Base-by-base conservation (phyloP, 2,113 vertebrate genomes). In the Rhombomys opimus region DNA sequence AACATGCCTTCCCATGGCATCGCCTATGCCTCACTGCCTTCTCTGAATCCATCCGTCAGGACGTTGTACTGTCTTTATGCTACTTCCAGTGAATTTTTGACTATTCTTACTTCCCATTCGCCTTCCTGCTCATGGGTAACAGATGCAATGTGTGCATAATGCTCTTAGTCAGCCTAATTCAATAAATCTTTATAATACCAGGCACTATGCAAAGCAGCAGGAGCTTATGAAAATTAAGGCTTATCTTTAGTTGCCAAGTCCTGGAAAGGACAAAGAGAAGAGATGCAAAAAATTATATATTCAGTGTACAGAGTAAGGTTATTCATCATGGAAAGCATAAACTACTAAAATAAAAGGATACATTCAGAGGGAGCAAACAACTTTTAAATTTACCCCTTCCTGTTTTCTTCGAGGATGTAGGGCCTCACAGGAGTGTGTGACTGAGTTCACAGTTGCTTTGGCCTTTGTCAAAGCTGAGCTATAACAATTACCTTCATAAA, bases 61-160 rank as follows among this genome's bases (percentile, higher is more conserved):
- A 93, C 65, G 50, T 2, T 77, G n/a, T 73, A 38, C 35, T 91
- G 88, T 94, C 72, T 76, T 72, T 50, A 93, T 7, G 59, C 68
- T 73, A 82, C 22, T 87, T 94, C 41, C 54, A 18, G 77, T 94
- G 92, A 11, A 25, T 52, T 23, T 70, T 65, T 57, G 72, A 23
- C 90, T 93, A 70, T 89, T 67, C 18, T 59, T 92, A 75, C 75
- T 32, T 82, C 46, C 54, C 72, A 11, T 78, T 72, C 89, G 89
- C 12, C 77, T 96, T 91, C 41, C 61, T 87, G 15, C n/a, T 94
- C 90, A 93, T 54, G 70, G 10, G 87, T 65, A 38, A 94, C 75
- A 93, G 92, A 65, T 54, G 46, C 22, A 75, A 67, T 7, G 41
- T 63, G 23, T 46, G 50, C 63, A 12, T 89, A 78, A 89, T 50